Base-by-base conservation (phyloP, 2,888 invertebrate species). In the Listrodromus nycthemerus region DNA sequence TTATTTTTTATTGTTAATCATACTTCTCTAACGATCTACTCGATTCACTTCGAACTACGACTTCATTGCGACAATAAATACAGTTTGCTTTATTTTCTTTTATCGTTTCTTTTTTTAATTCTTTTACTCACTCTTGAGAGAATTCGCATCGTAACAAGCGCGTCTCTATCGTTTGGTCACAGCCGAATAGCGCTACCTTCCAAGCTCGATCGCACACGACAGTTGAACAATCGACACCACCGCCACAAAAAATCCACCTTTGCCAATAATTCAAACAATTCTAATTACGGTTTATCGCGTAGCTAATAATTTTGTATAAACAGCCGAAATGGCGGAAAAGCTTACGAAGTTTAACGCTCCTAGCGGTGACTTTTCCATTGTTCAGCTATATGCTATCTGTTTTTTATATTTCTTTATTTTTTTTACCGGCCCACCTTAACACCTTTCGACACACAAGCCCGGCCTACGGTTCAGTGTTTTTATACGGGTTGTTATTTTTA, bases 301-400 rank as follows among this genome's bases (percentile, higher is more conserved):
- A 71, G 65, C 76, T 80, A 65, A 55, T 67, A 83, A 80, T 80
- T 80, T 80, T 85, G n/a, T 82, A 78, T 82, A 85, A 86, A 85
- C 85, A 81, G 85, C 85, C 82, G 85, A 85, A 85, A 85, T 67
- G 73, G 71, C 71, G 77, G 63, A 74, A 84, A 84, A 80, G 77
- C 67, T 80, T 81, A 50, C 58, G 27, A 70, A 76, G 66, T 50
- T 41, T 50, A 73, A 82, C 71, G 37, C 37, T 86, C 83, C 87
- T 86, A 85, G 86, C 80, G 69, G 83, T 88, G 87, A 89, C 89
- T 90, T 90, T 90, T 89, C 89, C 89, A 87, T 88, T 85, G 77
- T 84, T 90, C 87, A 87, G 86, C 86, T 84, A 85, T 88, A 80
- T 87, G 71, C 80, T 79, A 83, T 67, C 61, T 37, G 50, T 69